These are phyloP conservation scores for Oeneis ivallda DNA, from an alignment of 2,888 invertebrate genomes.

Conservation along the genomic window DNA sequence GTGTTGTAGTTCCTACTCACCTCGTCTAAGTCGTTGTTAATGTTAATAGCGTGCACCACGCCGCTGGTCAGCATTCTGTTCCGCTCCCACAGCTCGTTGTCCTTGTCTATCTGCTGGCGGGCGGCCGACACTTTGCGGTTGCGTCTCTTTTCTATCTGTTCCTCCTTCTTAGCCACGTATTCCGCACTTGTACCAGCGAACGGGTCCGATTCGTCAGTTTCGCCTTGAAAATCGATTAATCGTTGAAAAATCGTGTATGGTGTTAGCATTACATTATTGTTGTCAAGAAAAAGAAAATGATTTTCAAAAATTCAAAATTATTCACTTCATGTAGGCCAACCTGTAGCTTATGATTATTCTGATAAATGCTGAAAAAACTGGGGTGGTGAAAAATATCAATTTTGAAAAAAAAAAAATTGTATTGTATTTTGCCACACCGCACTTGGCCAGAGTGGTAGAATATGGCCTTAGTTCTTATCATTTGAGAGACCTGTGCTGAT, in stretches of 20 bases:
- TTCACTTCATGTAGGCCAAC: no score
- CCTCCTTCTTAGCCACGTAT: slow-evolving; percentile 96
- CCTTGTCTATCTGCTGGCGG: slow-evolving; percentile 97
- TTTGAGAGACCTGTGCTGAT: no score
- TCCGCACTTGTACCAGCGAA: slow-evolving; percentile 95
- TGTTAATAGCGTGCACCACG: slow-evolving; percentile 93
- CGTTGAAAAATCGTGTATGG: neutral
- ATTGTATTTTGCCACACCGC: no score
- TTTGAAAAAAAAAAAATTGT: no score
- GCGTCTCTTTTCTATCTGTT: slow-evolving; percentile 93
- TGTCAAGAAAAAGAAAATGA: no score
- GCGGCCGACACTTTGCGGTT: slow-evolving; percentile 97
- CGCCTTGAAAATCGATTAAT: slow-evolving; percentile 69
- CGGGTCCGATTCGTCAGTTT: slow-evolving; percentile 95
- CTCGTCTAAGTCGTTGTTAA: slow-evolving; percentile 97
- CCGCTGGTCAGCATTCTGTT: slow-evolving; percentile 98
- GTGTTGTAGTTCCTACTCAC: slow-evolving; percentile 78
- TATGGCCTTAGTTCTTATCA: no score
- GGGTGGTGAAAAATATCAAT: no score
- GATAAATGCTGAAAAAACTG: no score
- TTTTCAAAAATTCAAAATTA: no score
- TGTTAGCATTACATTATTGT: no score
- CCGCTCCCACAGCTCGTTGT: slow-evolving; percentile 99
- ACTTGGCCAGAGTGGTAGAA: no score
- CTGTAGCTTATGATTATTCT: no score